phyloP scores from a whole-genome alignment of 2,888 invertebrate species.

The Lampropteryx suffumata region DNA sequence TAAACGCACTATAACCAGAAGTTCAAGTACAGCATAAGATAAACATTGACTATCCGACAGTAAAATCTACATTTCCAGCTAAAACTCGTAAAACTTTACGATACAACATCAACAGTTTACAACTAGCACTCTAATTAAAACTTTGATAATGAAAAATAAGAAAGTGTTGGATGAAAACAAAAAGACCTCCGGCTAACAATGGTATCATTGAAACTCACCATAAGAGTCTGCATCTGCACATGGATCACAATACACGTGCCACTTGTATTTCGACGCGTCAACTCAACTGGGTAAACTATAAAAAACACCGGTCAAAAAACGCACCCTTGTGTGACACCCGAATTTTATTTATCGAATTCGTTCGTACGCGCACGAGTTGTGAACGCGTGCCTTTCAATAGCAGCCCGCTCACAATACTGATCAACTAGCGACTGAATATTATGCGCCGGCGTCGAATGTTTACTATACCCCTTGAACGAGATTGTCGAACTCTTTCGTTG shows the following conservation, averaged over 20 bases:
- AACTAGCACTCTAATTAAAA: conserved; percentile 67
- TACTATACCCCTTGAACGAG: conserved; percentile 76
- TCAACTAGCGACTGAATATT: conserved; percentile 54
- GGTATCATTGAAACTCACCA: conserved; percentile 75
- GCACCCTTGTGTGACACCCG: conserved; percentile 63
- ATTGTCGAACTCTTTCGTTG: conserved; percentile 52
- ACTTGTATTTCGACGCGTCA: conserved; percentile 36
- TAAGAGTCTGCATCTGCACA: conserved; percentile 69
- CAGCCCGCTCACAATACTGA: conserved; percentile 62
- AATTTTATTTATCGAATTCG: conserved; percentile 48
- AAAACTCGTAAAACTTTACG: conserved; percentile 65
- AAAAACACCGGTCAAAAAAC: conserved; percentile 58
- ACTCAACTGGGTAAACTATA: conserved; percentile 37
- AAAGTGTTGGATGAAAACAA: conserved; percentile 60
- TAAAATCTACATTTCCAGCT: conserved; percentile 67
- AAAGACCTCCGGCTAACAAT: conserved; percentile 67
- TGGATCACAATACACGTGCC: conserved; percentile 49
- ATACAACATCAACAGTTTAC: conserved; percentile 54
- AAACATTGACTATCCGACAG: conserved; percentile 41
- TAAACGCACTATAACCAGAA: conserved; percentile 27
- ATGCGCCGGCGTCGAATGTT: conserved; percentile 70
- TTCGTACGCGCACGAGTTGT: conserved; percentile 51
- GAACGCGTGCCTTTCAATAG: conserved; percentile 64
- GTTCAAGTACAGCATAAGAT: conserved; percentile 35
- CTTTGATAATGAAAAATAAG: conserved; percentile 62